These are phyloP conservation scores for Abrostola tripartita DNA, from an alignment of 2,888 invertebrate genomes.

Conservation along the genomic window DNA sequence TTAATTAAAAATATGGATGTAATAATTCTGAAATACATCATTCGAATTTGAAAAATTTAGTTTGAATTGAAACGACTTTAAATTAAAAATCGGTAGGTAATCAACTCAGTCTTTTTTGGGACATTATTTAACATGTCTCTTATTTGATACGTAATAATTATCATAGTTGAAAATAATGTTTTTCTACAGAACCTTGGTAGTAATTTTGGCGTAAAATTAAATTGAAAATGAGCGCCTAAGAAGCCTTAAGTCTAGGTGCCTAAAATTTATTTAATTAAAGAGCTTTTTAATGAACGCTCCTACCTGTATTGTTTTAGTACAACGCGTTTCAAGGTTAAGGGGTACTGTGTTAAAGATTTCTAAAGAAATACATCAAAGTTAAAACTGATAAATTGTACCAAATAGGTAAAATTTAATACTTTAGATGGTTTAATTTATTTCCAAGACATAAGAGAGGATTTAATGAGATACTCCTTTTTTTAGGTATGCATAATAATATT, in stretches of 20 bases:
- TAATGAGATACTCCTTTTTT: too few species aligned
- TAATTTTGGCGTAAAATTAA: slow-evolving; percentile 56
- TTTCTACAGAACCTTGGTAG: slow-evolving; percentile 14
- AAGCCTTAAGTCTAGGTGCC: slow-evolving; percentile 37
- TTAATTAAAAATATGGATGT: too few species aligned
- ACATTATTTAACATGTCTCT: too few species aligned
- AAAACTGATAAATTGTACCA: not conserved
- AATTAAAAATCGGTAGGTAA: too few species aligned
- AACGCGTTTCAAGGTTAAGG: not conserved
- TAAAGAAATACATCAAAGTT: not conserved
- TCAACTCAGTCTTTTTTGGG: too few species aligned
- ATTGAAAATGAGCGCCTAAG: slow-evolving; percentile 53
- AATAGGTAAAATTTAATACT: not conserved
- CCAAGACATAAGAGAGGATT: not conserved
- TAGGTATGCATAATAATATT: too few species aligned
- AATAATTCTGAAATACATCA: too few species aligned
- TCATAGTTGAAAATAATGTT: too few species aligned
- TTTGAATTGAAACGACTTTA: too few species aligned
- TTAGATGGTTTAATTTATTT: too few species aligned
- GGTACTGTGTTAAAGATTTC: not conserved
- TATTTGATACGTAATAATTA: too few species aligned
- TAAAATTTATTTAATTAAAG: slow-evolving; percentile 56
- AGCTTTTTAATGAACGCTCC: slow-evolving; percentile 38
- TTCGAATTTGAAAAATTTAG: too few species aligned
- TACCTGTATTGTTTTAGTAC: slow-evolving; percentile 11